Conservation (phyloP, 1,140 invertebrate species). For the Zaprionus tsacasi region DNA sequence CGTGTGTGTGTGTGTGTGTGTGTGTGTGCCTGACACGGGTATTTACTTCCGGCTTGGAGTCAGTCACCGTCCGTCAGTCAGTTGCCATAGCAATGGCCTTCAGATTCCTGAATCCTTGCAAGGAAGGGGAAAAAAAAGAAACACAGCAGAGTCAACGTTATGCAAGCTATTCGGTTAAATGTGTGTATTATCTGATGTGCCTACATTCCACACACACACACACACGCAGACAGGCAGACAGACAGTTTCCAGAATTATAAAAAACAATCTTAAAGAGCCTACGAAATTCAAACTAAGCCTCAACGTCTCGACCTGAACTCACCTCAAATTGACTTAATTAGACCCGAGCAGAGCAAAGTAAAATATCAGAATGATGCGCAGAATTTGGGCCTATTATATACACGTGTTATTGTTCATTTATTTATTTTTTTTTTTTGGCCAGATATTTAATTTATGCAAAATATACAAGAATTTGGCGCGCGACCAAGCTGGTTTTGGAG, state of each 20-base stretch:
- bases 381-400: conserved; percentile 38
- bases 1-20: background rate
- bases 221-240: background rate
- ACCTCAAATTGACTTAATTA: conserved; percentile 30
- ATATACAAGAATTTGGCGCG: conserved; percentile 25
- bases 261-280: conserved; percentile 15
- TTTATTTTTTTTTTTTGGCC: conserved; percentile 5
- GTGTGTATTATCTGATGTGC: background rate
- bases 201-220: background rate
- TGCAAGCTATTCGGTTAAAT: background rate
- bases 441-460: conserved; percentile 36
- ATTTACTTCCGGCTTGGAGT: background rate
- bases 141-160: background rate
- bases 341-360: conserved; percentile 17
- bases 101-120: background rate
- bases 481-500: conserved; percentile 29
- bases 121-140: background rate
- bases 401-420: conserved; percentile 63
- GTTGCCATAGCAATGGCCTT: background rate
- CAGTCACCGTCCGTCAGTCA: background rate
- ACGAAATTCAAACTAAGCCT: conserved; percentile 1
- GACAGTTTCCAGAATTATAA: background rate
- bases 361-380: conserved; percentile 27
- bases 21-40: conserved; percentile 5
- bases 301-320: background rate